These are phyloP conservation scores for Plutella xylostella DNA, from an alignment of 2,888 invertebrate species.

Conservation along the genomic window DNA sequence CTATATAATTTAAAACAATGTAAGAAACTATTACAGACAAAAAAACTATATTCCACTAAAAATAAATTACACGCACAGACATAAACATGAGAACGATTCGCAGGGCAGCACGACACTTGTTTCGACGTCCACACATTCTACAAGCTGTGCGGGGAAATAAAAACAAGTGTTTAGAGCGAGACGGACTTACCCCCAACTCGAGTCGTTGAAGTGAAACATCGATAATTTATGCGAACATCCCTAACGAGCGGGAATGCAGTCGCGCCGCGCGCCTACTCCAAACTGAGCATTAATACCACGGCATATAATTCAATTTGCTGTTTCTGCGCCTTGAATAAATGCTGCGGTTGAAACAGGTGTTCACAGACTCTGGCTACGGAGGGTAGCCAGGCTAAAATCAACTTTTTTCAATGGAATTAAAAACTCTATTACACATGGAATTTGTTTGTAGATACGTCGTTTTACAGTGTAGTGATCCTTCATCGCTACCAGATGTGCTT, in stretches of 20 bases:
- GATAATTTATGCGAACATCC: slow-evolving; percentile 69
- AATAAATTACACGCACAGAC: slow-evolving; percentile 23
- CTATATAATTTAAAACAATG: not conserved
- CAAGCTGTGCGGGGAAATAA: slow-evolving; percentile 48
- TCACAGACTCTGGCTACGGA: slow-evolving; percentile 42
- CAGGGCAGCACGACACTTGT: slow-evolving; percentile 40
- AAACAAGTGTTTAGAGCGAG: slow-evolving; percentile 58
- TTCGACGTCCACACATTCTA: slow-evolving; percentile 41
- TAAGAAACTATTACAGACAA: not conserved
- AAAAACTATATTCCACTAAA: slow-evolving; percentile 5
- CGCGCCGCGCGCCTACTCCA: slow-evolving; percentile 16
- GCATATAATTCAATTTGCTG: slow-evolving; percentile 22
- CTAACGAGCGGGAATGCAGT: slow-evolving; percentile 60
- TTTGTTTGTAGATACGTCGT: slow-evolving; percentile 17
- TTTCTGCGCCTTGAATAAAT: slow-evolving; percentile 29
- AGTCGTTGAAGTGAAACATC: slow-evolving; percentile 54
- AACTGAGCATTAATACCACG: slow-evolving; percentile 19
- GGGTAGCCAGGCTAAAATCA: slow-evolving; percentile 11
- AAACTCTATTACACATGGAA: not conserved
- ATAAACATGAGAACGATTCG: slow-evolving; percentile 29
- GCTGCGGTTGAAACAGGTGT: slow-evolving; percentile 66
- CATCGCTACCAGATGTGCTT: slow-evolving; percentile 68
- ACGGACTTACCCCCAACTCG: slow-evolving; percentile 41
- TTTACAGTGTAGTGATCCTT: slow-evolving; percentile 26
- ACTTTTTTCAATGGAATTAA: not conserved